A percentile compares a stretch with the other conserved stretches of the same genome.
phyloP scores from a whole-genome alignment of 1,140 invertebrate species.

The Vanessa tameamea region DNA sequence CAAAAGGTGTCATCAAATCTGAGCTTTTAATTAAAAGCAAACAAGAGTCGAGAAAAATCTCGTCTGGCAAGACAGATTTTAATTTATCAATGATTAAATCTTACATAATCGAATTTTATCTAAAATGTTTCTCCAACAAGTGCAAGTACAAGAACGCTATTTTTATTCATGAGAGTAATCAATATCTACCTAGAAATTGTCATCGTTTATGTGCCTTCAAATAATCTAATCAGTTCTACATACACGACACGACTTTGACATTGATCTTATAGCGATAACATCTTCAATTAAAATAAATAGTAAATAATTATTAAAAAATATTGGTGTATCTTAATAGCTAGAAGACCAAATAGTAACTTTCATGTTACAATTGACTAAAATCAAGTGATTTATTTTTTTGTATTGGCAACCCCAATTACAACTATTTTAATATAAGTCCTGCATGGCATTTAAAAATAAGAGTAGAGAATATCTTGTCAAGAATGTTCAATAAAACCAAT shows the following conservation, averaged over 20 bases:
- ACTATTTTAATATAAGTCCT: background rate
- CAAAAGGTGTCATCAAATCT: constrained; percentile 22
- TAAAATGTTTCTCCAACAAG: constrained; percentile 3
- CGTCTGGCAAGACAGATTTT: constrained; percentile 31
- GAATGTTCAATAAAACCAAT: constrained; percentile 46
- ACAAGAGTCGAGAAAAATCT: constrained; percentile 39
- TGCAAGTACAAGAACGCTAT: background rate
- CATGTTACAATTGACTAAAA: no score
- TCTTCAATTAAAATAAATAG: no score
- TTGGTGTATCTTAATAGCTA: no score
- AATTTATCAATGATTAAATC: constrained; percentile 40
- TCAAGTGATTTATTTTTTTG: no score
- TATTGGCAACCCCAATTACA: background rate
- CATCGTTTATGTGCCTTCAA: no score
- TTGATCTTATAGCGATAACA: no score
- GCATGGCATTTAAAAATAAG: background rate
- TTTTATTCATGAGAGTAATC: background rate
- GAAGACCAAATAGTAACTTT: no score
- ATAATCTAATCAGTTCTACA: no score
- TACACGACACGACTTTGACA: no score
- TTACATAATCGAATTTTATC: constrained; percentile 31
- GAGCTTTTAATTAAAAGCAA: constrained; percentile 45
- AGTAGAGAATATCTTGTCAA: constrained; percentile 24
- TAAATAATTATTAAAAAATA: no score
- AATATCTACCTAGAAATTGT: background rate